These are phyloP conservation scores for Epistrophella euchroma DNA, from an alignment of 2,888 invertebrate genomes.

Conservation along the genomic window DNA sequence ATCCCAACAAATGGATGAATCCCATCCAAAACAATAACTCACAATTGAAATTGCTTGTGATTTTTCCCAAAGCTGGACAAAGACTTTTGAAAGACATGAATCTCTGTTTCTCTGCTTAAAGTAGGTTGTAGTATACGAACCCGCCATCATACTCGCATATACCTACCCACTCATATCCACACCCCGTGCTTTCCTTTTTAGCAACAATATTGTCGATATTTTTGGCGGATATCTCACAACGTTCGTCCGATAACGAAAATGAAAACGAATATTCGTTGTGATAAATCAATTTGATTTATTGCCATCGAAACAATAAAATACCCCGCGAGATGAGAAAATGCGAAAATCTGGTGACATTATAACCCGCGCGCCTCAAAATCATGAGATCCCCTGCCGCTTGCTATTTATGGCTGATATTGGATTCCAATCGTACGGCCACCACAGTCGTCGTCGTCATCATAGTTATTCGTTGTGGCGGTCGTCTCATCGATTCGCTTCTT, in stretches of 20 bases:
- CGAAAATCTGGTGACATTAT: constrained; percentile 76
- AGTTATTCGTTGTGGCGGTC: background rate
- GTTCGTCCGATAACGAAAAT: constrained; percentile 72
- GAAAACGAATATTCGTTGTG: constrained; percentile 73
- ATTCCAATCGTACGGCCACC: constrained; percentile 40
- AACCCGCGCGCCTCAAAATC: constrained; percentile 74
- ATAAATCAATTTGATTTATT: constrained; percentile 76
- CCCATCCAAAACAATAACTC: constrained; percentile 64
- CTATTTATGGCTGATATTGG: constrained; percentile 30
- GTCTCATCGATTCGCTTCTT: constrained; percentile 48
- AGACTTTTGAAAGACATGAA: constrained; percentile 67
- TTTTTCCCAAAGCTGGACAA: constrained; percentile 60
- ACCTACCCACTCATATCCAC: background rate
- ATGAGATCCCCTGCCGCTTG: constrained; percentile 73
- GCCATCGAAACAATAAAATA: constrained; percentile 74
- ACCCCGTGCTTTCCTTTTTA: background rate
- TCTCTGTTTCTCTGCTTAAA: constrained; percentile 28
- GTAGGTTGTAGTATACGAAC: background rate
- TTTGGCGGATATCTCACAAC: constrained; percentile 73
- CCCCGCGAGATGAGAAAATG: constrained; percentile 72
- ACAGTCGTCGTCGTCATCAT: background rate
- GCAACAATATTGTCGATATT: constrained; percentile 54
- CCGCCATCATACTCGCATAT: background rate
- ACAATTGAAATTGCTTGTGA: constrained; percentile 57
- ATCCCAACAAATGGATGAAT: constrained; percentile 38